Evolutionary conservation across 2,888 invertebrate species (phyloP), one percentile per base, ranked within the genome.

Genomic region (Pharmacophagus antenor): DNA sequence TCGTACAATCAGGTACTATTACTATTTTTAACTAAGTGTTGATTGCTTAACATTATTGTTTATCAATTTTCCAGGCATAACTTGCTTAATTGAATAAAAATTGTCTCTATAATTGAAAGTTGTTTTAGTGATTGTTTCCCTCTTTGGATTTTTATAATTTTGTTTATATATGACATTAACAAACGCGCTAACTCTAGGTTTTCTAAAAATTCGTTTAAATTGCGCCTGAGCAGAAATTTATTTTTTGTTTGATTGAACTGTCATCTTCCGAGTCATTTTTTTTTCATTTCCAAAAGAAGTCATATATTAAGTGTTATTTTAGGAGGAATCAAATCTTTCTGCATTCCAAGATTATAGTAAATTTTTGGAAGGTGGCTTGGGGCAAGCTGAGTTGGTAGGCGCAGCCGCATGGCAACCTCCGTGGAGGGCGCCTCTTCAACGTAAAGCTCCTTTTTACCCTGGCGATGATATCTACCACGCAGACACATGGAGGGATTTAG

Each of bases 301-400:
- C 15, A n/a, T 6, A 37, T n/a, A 4, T 37, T 4, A 15, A n/a
- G 20, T 25, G 49, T 41, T 50, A 15, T 52, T 44, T 10, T 27
- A 88, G 91, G 91, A 90, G 72, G 89, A 89, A 71, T 88, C 90
- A 3, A 89, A 79, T 67, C 67, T 88, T 58, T 84, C 89, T 2
- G 85, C 89, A n/a, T 90, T 89, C 66, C 90, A 90, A 83, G 92
- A 92, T 75, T 93, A 93, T 74, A 92, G 92, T 72, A 91, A 91
- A 76, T 91, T 90, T 64, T 72, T 90, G 53, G 88, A 91, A 58
- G 92, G 92, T 63, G 90, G 91, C 3, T 80, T 92, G 58, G 93
- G 93, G 7, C 85, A 92, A 65, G 90, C 92, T 23, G 92, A 92
- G 70, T 77, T 92, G 59, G 92, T 92, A 10, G 92, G 92, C 7